Base-by-base conservation (phyloP, 2,888 invertebrate species). In the Biston betularia region DNA sequence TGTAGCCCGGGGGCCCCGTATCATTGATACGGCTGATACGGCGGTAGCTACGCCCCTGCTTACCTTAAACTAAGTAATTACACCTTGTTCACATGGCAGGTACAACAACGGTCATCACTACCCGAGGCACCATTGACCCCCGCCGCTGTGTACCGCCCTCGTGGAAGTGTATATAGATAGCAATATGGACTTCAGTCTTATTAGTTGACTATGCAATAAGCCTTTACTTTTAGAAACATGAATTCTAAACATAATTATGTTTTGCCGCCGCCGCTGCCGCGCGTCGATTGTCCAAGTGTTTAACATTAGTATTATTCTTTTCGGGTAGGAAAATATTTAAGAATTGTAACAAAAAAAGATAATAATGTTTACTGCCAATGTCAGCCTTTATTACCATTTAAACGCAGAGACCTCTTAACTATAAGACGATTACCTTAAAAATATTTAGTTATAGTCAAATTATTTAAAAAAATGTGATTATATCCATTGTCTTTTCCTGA, bases 81-180 rank as follows among this genome's bases (percentile, higher is more conserved):
- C 24, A 24, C 24, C 1, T 14, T n/a, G 45, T 44, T 15, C 0
- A n/a, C 34, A 0, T 49, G 0, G 9, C 82, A 93, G 93, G 77
- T 93, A 93, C 85, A 88, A 80, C 77, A 90, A 87, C 72, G 88
- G 89, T 0, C 89, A 91, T 73, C 88, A 92, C 78, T 93, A 93
- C 79, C 85, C 89, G 6, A 77, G 93, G 71, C 93, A 92, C 78
- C 93, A 91, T 88, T 93, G 93, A 93, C 93, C 86, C 83, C 71
- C 85, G 89, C 81, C 73, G 62, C 57, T 44, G 35, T 68, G 81
- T 76, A 80, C 73, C 75, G 80, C 73, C 74, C 75, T 74, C 73
- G 75, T 78, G 65, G 73, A 75, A 77, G 82, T 88, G 87, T 87
- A 84, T 80, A 85, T 81, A 86, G 84, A 82, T 85, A 86, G 78